These are phyloP conservation scores for Eclectus roratus DNA, from an alignment of 2,113 vertebrate genomes.

Conservation along the genomic window DNA sequence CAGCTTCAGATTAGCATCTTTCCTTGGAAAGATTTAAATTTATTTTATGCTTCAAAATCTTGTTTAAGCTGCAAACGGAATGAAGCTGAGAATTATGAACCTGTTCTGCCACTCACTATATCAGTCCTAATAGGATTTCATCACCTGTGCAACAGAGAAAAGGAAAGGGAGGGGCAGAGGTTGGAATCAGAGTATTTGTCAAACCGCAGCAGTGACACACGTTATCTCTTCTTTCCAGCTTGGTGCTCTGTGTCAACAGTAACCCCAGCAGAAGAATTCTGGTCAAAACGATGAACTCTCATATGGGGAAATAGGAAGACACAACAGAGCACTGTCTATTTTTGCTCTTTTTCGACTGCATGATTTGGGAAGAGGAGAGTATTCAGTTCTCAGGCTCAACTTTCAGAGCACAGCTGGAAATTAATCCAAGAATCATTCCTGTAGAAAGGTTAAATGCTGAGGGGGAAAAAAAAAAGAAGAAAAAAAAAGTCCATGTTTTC, in stretches of 20 bases:
- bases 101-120: constrained; percentile 8
- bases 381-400: not conserved
- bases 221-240: constrained; percentile 43
- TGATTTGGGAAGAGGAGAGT: not conserved
- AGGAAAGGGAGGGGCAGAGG: not conserved
- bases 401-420: not conserved
- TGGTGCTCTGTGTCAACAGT: not conserved
- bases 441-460: not conserved
- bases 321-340: not conserved
- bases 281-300: not conserved
- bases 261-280: not conserved
- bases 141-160: not conserved
- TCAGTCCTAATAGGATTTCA: not conserved
- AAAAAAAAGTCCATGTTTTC: not conserved
- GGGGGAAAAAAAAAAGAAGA: accelerated
- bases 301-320: not conserved
- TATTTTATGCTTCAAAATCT: constrained; percentile 51
- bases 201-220: not conserved
- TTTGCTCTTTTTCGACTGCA: not conserved
- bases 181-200: constrained; percentile 2
- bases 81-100: not conserved
- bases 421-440: not conserved
- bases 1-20: constrained; percentile 47
- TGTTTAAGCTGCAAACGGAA: constrained; percentile 32
- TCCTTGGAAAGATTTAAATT: constrained; percentile 41